A percentile compares a stretch with the other conserved stretches of the same genome.
phyloP scores from a whole-genome alignment of 1,140 invertebrate genomes.

The Lasioglossum baleicum region DNA sequence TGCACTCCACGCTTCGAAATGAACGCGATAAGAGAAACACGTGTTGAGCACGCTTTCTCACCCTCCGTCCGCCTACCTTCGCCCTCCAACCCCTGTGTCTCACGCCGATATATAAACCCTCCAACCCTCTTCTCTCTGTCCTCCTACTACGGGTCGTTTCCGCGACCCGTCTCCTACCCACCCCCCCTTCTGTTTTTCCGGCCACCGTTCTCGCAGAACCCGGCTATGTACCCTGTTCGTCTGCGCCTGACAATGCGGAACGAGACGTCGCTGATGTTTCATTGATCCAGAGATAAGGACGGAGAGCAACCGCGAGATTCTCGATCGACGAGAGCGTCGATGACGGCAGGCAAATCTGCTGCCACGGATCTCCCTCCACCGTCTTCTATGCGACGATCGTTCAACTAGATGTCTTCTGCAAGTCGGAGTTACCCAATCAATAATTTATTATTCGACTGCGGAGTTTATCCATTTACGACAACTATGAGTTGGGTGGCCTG shows the following conservation, averaged over 20 bases:
- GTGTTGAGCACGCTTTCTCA: constrained; percentile 74
- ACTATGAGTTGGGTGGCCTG: too few species aligned
- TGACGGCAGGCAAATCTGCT: too few species aligned
- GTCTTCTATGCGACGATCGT: too few species aligned
- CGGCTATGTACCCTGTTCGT: background rate
- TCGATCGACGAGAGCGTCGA: too few species aligned
- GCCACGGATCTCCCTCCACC: too few species aligned
- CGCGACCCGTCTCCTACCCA: background rate
- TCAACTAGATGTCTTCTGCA: too few species aligned
- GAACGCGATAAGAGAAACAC: constrained; percentile 76
- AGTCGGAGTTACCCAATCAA: too few species aligned
- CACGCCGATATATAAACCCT: constrained; percentile 49
- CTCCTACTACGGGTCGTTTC: too few species aligned
- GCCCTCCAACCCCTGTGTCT: constrained; percentile 24
- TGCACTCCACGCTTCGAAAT: constrained; percentile 60
- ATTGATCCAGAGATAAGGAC: background rate
- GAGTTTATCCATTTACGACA: too few species aligned
- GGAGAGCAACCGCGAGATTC: background rate
- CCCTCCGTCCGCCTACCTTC: constrained; percentile 32
- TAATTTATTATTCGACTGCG: too few species aligned
- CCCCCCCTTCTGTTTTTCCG: constrained; percentile 27
- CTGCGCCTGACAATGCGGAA: background rate
- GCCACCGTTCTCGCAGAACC: background rate
- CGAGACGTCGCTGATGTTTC: constrained; percentile 5
- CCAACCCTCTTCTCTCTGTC: background rate